Evolutionary conservation across 2,113 vertebrate species (phyloP), one percentile per base, ranked within the genome.

Genomic region (Vulpes ferrilata): DNA sequence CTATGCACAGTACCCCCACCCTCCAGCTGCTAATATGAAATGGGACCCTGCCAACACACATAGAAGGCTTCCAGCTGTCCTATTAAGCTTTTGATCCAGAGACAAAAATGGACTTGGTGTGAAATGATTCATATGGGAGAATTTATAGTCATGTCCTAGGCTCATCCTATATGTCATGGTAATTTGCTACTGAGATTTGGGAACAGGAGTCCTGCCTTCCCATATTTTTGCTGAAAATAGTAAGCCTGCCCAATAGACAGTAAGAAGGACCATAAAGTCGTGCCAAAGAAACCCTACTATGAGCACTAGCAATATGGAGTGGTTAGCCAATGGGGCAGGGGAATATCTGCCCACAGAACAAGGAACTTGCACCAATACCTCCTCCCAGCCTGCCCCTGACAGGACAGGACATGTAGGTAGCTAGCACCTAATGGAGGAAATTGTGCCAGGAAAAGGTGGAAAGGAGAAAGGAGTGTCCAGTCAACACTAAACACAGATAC

Each of bases 11-110:
- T 27, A 53, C 59, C 27, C 74, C 74, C 27, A 32, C 60, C 48
- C 38, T 88, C 83, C 85, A 83, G 88, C 88, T 86, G 65, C 55
- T n/a, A 65, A 78, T 74, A 64, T 15, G 27, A 15, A 55, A 64
- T 35, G 43, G 43, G 55, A 32, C 67, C 3, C 76, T 83, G 62
- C 95, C 95, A 95, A 32, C 11, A 71, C 4, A 3, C 88, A 48
- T 5, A 62, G 38, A 86, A 25, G 81, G 32, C 48, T 73, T 27
- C 96, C 71, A 95, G 84, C 57, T 67, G 4, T 53, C 88, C 76
- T 71, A 57, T 89, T 71, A 69, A 95, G 82, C 64, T 95, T 94
- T 90, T 85, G 85, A 90, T 93, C 84, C 82, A 93, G 43, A 60
- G 71, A 88, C 64, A 69, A 91, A 94, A 94, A 81, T 67, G 67